Percentiles rank a stretch among this genome's conserved stretches.
phyloP scores from a whole-genome alignment of 2,797 vertebrate species.

The Lagocephalus sceleratus region DNA sequence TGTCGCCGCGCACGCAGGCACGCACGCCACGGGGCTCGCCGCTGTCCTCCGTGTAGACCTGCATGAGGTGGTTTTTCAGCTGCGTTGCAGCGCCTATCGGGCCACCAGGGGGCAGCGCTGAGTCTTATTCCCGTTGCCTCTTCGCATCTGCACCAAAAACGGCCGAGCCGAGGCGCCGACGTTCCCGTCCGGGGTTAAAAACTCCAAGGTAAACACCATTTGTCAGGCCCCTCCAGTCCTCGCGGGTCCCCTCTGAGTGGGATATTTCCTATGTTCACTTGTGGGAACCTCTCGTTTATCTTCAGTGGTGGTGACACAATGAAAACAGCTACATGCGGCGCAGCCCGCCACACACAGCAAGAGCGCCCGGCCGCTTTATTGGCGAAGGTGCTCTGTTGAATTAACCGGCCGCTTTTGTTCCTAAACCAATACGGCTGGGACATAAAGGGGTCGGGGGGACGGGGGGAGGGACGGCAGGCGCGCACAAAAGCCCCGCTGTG shows the following conservation, averaged over 20 bases:
- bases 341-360: conserved; percentile 48
- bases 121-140: not conserved
- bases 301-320: conserved; percentile 50
- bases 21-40: too few species aligned
- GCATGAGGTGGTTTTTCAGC: not conserved
- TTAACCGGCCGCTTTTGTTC: conserved; percentile 63
- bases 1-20: conserved; percentile 11
- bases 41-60: not conserved
- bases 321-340: conserved; percentile 55
- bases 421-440: conserved; percentile 62
- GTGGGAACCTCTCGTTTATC: conserved; percentile 49
- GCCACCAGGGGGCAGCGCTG: too few species aligned
- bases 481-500: conserved; percentile 59
- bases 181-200: conserved; percentile 13
- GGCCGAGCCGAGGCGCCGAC: not conserved
- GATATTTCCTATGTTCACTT: conserved; percentile 27
- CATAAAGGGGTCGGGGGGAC: conserved; percentile 59
- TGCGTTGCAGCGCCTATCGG: too few species aligned
- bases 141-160: not conserved
- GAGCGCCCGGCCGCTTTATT: conserved; percentile 50
- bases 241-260: conserved; percentile 8
- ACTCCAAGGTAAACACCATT: conserved; percentile 31
- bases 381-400: conserved; percentile 65
- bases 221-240: conserved; percentile 23
- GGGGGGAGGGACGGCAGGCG: conserved; percentile 45